Percentiles rank a stretch among this genome's conserved stretches.
phyloP scores from a whole-genome alignment of 2,797 vertebrate genomes.

The Fistularia commersonii region DNA sequence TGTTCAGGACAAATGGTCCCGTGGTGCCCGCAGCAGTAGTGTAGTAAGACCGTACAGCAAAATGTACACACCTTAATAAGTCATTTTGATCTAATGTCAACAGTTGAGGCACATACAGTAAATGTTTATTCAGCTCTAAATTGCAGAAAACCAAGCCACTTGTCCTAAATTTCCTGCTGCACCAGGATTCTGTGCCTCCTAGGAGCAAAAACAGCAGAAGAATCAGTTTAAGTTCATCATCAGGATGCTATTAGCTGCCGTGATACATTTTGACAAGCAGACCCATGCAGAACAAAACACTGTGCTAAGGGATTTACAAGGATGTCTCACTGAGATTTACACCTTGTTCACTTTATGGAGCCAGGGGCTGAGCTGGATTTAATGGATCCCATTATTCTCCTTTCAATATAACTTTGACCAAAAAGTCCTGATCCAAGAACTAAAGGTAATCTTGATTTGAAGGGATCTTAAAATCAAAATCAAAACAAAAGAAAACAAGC shows the following conservation, averaged over 20 bases:
- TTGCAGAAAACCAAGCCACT: not conserved
- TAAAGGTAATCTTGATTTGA: no score
- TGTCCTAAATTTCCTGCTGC: no score
- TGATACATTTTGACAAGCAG: no score
- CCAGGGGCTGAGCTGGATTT: not conserved
- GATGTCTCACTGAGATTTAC: not conserved
- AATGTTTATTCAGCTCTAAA: not conserved
- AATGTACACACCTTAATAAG: conserved; percentile 21
- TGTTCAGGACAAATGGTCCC: conserved; percentile 72
- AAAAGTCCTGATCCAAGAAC: no score
- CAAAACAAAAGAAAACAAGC: no score
- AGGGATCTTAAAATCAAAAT: no score
- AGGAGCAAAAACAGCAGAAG: no score
- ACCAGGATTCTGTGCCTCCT: no score
- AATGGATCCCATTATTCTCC: not conserved
- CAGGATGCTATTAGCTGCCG: no score
- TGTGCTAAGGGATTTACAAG: not conserved
- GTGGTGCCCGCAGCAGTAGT: conserved; percentile 33
- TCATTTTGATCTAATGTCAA: conserved; percentile 6
- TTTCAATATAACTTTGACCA: no score
- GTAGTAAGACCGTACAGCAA: conserved; percentile 25
- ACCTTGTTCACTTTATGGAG: conserved; percentile 1
- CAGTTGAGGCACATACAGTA: not conserved
- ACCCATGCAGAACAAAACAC: no score
- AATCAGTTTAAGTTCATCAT: no score